phyloP scores from a whole-genome alignment of 2,113 vertebrate genomes.

The Patagioenas fasciata region DNA sequence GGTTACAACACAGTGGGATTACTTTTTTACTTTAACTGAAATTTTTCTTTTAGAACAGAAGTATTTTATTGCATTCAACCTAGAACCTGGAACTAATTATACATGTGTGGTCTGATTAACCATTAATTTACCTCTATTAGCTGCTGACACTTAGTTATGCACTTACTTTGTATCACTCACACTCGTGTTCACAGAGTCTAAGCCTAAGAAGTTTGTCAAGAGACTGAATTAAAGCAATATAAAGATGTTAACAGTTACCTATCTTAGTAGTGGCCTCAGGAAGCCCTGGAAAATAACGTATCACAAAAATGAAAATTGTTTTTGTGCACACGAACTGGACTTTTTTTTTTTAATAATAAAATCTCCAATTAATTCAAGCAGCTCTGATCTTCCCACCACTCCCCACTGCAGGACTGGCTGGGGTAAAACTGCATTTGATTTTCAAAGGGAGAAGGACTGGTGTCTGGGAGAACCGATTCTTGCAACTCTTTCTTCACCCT shows the following conservation, averaged over 20 bases:
- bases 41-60: conserved; percentile 3
- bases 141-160: not conserved
- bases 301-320: not conserved
- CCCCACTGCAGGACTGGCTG: not conserved
- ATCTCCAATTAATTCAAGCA: not conserved
- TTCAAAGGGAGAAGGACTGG: not conserved
- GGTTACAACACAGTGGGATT: not conserved
- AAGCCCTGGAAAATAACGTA: not conserved
- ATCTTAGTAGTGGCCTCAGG: not conserved
- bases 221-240: not conserved
- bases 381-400: not conserved
- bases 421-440: not conserved
- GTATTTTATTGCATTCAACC: not conserved
- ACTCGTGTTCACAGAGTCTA: not conserved
- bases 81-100: conserved; percentile 49
- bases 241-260: not conserved
- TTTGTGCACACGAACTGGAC: not conserved
- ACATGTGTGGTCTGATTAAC: conserved; percentile 38
- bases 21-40: not conserved
- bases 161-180: not conserved
- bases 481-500: not conserved
- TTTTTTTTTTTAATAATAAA: not conserved
- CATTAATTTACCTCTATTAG: conserved; percentile 36
- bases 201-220: not conserved
- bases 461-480: not conserved